Base-by-base conservation (phyloP, 2,113 vertebrate species). In the Oncorhynchus tshawytscha region DNA sequence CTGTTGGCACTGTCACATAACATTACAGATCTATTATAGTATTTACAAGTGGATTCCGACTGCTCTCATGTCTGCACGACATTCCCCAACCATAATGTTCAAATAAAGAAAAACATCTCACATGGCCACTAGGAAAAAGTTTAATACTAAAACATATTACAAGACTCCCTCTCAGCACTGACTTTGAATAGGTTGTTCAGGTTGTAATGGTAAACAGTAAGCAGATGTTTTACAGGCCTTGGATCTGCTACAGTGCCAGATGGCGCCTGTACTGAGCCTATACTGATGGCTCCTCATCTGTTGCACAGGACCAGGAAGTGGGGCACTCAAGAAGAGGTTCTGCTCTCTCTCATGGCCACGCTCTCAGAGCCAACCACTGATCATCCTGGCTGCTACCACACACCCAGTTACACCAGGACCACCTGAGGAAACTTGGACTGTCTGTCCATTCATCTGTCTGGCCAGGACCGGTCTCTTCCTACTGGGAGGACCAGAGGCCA, bases 221-320 rank as follows among this genome's bases (percentile, higher is more conserved):
- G 81, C 91, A 92, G 91, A 91, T 90, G 85, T 74, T 68, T 77
- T 76, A 70, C 18, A 15, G 48, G 82, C 73, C 67, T 81, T 18
- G 49, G 79, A 25, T 73, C 54, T n/a, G 77, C 73, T 70, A 69
- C 79, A 18, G 66, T 73, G 75, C 80, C 71, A 85, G 73, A 79
- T 11, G 39, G 39, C 2, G 39, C 9, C 9, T 45, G 39, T 45
- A 45, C 8, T 45, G 39, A 54, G 13, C 51, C 13, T 5, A 54
- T 54, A 54, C 13, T 4, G 16, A 54, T 7, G 51, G 51, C 51
- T 81, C 74, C 73, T 54, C 22, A 78, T 51, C n/a, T 22, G 69
- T 24, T 22, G 45, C 22, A 13, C 39, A 1, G 57, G 64, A 70
- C 1, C 25, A 78, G 27, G 29, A 31, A 15, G 65, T 18, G 25